Evolutionary conservation across 1,140 invertebrate genomes (phyloP), one percentile per base, ranked within the genome.

Genomic region (Drosophila tani): DNA sequence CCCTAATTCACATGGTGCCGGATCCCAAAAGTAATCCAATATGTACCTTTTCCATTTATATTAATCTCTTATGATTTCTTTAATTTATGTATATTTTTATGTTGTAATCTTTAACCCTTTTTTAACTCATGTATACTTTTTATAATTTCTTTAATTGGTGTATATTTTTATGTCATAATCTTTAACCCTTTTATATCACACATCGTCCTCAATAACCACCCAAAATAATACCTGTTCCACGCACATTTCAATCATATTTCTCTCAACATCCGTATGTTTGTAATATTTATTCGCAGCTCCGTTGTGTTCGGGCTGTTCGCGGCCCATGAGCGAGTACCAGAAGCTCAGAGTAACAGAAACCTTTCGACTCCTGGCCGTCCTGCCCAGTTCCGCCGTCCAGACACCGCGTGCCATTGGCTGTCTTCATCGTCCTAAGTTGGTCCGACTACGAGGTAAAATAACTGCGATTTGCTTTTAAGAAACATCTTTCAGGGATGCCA

Each of bases 251-350:
- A 17, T 53, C 12, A 14, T 11, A 50, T 9, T 19, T 24, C 3
- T 6, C 1, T 27, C 17, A 8, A 9, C 6, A 14, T 12, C 38
- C 17, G 8, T 6, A 3, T 0, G 11, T 14, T 11, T 49, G 5
- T 43, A 11, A 60, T 19, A 35, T 40, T n/a, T 46, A 5, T 17
- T 43, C 45, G 1, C 35, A 92, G 91, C 88, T n/a, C 91, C 91
- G 0, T 59, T 77, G 45, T 92, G 91, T 40, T 63, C 77, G 5
- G 90, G 63, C 62, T 92, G 91, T 27, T 70, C 73, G 12, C 80
- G 69, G 21, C 81, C 85, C 11, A 92, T 92, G 91, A 81, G 67
- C 47, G 91, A 92, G 71, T 92, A 92, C 46, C 59, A 83, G 57
- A 91, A 91, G 47, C 27, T 92, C 9, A 59, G 91, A 7, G 60